Evolutionary conservation across 2,113 vertebrate species (phyloP).

Genomic region (Terrapene triunguis): DNA sequence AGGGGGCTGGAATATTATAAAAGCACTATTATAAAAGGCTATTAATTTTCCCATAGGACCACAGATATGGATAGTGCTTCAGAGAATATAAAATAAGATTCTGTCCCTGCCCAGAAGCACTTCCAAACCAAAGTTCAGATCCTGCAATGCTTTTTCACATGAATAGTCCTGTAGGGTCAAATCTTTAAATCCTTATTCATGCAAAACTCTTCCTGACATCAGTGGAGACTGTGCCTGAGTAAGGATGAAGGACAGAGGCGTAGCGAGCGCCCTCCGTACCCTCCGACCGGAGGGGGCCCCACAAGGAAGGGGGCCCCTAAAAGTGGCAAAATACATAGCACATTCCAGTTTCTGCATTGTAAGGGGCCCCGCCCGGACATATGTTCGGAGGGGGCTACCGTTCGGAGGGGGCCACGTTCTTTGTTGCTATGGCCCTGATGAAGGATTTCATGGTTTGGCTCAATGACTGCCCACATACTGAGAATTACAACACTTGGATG

Average conservation of each 20-base stretch:
- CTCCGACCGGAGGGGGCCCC: no score
- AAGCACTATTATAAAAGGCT: background rate
- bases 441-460: background rate
- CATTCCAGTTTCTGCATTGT: no score
- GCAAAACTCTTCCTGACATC: background rate
- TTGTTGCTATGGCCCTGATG: no score
- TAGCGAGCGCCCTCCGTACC: no score
- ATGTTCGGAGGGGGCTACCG: no score
- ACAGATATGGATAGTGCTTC: background rate
- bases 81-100: background rate
- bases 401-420: no score
- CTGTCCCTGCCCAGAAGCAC: background rate
- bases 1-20: background rate
- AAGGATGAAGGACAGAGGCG: background rate
- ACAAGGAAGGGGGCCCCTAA: no score
- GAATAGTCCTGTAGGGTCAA: background rate
- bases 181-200: background rate
- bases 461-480: background rate
- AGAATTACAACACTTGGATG: background rate
- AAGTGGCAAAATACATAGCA: no score
- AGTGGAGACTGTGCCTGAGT: background rate
- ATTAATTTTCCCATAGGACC: background rate
- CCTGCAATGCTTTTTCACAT: background rate
- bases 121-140: background rate
- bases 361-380: no score